These are phyloP conservation scores for Listronotus bonariensis DNA, from an alignment of 1,140 invertebrate species.

Conservation along the genomic window DNA sequence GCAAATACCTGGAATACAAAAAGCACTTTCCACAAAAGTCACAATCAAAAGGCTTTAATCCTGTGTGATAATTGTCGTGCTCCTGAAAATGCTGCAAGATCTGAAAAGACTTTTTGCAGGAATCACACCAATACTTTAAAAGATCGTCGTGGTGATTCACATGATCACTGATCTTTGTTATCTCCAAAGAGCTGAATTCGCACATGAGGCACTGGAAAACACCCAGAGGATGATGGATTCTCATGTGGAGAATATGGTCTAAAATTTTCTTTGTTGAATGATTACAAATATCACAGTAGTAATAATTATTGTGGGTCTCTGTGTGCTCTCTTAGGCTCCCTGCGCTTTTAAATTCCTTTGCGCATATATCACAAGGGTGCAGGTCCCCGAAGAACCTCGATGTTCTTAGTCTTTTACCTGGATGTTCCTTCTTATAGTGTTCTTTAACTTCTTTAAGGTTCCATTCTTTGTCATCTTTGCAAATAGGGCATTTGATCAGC, in stretches of 20 bases:
- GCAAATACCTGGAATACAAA: conserved; percentile 49
- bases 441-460: conserved; percentile 37
- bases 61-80: conserved; percentile 61
- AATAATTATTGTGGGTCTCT: conserved; percentile 64
- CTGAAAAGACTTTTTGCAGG: conserved; percentile 52
- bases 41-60: conserved; percentile 80
- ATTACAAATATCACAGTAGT: conserved; percentile 53
- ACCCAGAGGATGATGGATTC: conserved; percentile 57
- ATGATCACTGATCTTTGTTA: conserved; percentile 47
- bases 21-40: conserved; percentile 56
- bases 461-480: conserved; percentile 39
- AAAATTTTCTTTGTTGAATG: conserved; percentile 47
- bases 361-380: conserved; percentile 71
- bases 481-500: conserved; percentile 41
- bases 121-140: conserved; percentile 48
- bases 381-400: conserved; percentile 55
- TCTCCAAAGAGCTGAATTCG: conserved; percentile 48
- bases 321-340: conserved; percentile 51
- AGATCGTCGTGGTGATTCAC: conserved; percentile 46
- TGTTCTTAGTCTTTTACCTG: conserved; percentile 40
- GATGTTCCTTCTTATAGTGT: conserved; percentile 42
- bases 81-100: conserved; percentile 51
- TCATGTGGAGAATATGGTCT: conserved; percentile 46
- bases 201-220: conserved; percentile 59
- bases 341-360: conserved; percentile 60